Percentiles rank a stretch among this genome's conserved stretches.
Conservation (phyloP, 2,888 invertebrate species). For the Ectobius pallidus region DNA sequence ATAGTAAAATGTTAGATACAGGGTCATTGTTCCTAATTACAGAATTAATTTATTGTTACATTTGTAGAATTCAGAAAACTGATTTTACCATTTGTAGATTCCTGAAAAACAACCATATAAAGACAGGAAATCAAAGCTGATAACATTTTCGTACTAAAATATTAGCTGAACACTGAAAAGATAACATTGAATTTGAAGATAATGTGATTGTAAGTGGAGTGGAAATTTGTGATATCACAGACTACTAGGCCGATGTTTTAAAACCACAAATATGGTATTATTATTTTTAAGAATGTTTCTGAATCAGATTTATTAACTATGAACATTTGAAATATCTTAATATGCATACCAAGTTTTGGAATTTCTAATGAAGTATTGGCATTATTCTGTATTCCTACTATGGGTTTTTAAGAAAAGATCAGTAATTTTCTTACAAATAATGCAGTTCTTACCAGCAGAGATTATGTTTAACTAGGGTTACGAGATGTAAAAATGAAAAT, state of each 20-base stretch:
- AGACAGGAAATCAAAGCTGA: neutral
- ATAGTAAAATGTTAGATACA: no score
- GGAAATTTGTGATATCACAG: constrained; percentile 8
- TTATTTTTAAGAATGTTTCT: neutral
- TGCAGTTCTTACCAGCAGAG: no score
- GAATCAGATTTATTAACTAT: neutral
- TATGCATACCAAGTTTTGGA: no score
- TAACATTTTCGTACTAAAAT: neutral
- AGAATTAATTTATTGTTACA: no score
- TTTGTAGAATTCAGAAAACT: constrained; percentile 10
- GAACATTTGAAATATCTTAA: no score
- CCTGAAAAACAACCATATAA: neutral
- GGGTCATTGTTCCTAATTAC: no score
- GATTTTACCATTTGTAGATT: neutral
- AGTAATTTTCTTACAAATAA: no score
- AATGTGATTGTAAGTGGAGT: neutral
- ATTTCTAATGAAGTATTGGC: no score
- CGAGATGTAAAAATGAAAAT: no score
- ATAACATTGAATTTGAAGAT: neutral
- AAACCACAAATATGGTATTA: neutral
- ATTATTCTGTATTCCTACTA: no score
- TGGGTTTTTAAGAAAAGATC: no score
- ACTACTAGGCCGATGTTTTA: neutral
- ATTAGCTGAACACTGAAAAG: neutral
- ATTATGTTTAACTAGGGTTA: no score